Conservation (phyloP, 2,113 vertebrate genomes). For the Lamprotornis superbus region DNA sequence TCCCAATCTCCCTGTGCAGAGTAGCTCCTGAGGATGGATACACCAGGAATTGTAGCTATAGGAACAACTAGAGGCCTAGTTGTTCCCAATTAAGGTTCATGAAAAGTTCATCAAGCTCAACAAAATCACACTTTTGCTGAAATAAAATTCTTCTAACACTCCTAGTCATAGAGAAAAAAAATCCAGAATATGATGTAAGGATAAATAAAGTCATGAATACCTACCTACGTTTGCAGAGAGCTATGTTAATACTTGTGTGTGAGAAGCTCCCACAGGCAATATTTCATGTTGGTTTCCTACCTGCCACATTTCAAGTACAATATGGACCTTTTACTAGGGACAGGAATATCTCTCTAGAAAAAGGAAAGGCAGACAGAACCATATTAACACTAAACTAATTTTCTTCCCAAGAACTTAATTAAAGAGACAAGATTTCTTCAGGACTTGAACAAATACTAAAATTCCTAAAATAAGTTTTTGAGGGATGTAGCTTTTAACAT, state of each 20-base stretch:
- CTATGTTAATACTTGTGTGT: background rate
- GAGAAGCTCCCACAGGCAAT: background rate
- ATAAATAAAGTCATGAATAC: background rate
- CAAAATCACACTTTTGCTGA: background rate
- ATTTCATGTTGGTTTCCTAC: background rate
- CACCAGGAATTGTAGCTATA: rapidly evolving
- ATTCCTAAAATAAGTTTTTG: background rate
- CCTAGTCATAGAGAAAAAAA: background rate
- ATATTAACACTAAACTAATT: rapidly evolving
- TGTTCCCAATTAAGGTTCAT: background rate
- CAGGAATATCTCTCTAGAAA: background rate
- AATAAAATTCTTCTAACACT: background rate
- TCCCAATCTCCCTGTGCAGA: background rate
- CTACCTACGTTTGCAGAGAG: background rate
- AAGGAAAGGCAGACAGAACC: background rate
- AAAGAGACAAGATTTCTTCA: background rate
- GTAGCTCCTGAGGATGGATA: background rate
- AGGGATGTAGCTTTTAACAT: background rate
- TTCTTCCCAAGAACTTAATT: background rate
- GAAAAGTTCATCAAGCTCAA: background rate
- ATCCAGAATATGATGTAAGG: background rate
- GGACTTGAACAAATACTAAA: background rate
- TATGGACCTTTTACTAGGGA: background rate
- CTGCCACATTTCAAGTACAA: background rate
- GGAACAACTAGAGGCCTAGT: background rate